Conservation (phyloP, 2,113 vertebrate species). For the Miniopterus natalensis region DNA sequence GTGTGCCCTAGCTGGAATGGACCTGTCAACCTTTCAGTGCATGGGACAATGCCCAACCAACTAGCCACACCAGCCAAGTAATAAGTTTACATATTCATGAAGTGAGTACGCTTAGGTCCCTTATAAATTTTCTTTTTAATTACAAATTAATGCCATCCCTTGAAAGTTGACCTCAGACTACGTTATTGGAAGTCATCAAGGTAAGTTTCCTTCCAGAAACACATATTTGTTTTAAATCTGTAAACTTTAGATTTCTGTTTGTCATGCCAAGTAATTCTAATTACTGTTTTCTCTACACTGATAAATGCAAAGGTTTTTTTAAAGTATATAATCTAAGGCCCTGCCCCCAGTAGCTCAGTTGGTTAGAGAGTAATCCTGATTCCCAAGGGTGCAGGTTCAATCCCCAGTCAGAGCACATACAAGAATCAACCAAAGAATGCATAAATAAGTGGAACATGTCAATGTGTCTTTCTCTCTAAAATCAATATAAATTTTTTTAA, state of each 20-base stretch:
- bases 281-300: neutral
- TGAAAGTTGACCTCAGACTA: neutral
- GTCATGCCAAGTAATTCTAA: neutral
- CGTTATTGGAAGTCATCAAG: neutral
- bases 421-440: neutral
- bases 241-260: slow-evolving; percentile 10
- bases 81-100: neutral
- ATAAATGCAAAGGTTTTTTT: neutral
- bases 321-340: neutral
- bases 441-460: too few species aligned
- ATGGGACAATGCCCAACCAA: too few species aligned
- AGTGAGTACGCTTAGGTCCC: neutral
- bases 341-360: neutral
- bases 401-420: neutral
- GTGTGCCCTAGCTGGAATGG: too few species aligned
- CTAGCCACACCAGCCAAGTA: neutral
- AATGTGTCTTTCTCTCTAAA: too few species aligned
- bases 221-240: neutral
- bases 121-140: neutral
- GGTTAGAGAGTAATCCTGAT: neutral
- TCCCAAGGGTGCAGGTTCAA: neutral
- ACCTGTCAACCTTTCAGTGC: too few species aligned
- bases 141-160: slow-evolving; percentile 33
- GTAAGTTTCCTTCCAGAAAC: neutral
- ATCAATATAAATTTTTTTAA: too few species aligned